Percentiles rank a stretch among this genome's conserved stretches.
Evolutionary conservation across 1,140 invertebrate genomes (phyloP).

Genomic region (Caenorhabditis tropicalis): DNA sequence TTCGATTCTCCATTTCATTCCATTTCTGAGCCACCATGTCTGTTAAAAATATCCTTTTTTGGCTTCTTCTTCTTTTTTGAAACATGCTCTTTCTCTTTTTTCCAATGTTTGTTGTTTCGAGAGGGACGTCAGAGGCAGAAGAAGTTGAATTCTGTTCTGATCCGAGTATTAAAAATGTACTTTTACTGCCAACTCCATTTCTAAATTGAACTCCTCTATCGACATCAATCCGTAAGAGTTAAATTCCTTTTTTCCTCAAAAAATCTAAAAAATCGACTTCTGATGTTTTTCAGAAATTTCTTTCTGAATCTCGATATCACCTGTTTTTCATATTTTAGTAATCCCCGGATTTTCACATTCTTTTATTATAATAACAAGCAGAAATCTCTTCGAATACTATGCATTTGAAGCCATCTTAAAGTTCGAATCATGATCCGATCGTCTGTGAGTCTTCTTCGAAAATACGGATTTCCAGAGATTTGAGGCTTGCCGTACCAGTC

Average conservation of each 20-base stretch:
- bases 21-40: not conserved
- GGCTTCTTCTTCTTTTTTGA: not conserved
- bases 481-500: not conserved
- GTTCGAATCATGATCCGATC: not conserved
- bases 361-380: not conserved
- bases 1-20: not conserved
- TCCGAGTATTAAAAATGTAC: too few species aligned
- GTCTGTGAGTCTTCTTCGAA: not conserved
- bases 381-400: not conserved
- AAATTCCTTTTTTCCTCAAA: too few species aligned
- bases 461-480: slow-evolving; percentile 15
- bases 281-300: not conserved
- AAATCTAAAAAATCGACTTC: not conserved
- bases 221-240: too few species aligned
- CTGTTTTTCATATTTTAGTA: not conserved
- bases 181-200: too few species aligned
- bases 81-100: not conserved
- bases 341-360: not conserved
- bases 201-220: too few species aligned
- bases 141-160: too few species aligned
- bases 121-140: too few species aligned
- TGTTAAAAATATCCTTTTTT: not conserved
- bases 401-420: not conserved
- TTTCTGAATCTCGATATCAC: not conserved
- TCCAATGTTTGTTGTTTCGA: too few species aligned